phyloP scores from a whole-genome alignment of 2,888 invertebrate species.

The Apoda limacodes region DNA sequence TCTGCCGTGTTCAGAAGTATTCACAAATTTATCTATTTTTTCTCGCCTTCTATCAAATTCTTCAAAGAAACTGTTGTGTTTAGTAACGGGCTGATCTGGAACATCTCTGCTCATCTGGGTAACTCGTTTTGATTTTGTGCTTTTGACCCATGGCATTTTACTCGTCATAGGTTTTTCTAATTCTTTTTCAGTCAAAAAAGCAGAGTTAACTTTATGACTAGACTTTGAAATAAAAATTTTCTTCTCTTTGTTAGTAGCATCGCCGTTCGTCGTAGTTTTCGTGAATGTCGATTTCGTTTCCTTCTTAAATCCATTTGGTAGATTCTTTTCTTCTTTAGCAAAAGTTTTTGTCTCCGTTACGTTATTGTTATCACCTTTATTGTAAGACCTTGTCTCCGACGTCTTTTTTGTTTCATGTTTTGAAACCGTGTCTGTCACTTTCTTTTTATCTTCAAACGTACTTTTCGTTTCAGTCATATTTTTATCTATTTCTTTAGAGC shows the following conservation, averaged over 20 bases:
- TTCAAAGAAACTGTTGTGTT: slow-evolving; percentile 63
- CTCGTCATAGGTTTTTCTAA: slow-evolving; percentile 58
- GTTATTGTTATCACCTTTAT: too few species aligned
- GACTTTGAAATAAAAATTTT: slow-evolving; percentile 53
- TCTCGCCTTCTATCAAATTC: slow-evolving; percentile 59
- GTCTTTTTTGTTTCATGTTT: slow-evolving; percentile 39
- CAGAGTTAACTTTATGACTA: slow-evolving; percentile 46
- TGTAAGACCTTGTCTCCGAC: slow-evolving; percentile 39
- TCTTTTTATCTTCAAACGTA: slow-evolving; percentile 39
- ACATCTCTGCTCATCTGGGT: slow-evolving; percentile 79
- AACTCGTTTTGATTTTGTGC: slow-evolving; percentile 73
- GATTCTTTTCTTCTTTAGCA: slow-evolving; percentile 40
- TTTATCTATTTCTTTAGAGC: slow-evolving; percentile 49
- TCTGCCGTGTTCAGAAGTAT: slow-evolving; percentile 48
- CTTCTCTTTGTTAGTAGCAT: slow-evolving; percentile 37
- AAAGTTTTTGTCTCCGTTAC: slow-evolving; percentile 40
- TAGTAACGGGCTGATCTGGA: slow-evolving; percentile 72
- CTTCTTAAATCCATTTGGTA: slow-evolving; percentile 46
- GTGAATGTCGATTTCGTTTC: slow-evolving; percentile 36
- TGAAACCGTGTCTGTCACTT: slow-evolving; percentile 44
- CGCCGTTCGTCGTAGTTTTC: slow-evolving; percentile 46
- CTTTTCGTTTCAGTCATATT: slow-evolving; percentile 45
- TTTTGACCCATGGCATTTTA: slow-evolving; percentile 66
- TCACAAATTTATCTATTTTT: slow-evolving; percentile 56
- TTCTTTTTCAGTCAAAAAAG: slow-evolving; percentile 49